A percentile compares a stretch with the other conserved stretches of the same genome.
phyloP scores from a whole-genome alignment of 2,113 vertebrate species.

The Gopherus flavomarginatus region DNA sequence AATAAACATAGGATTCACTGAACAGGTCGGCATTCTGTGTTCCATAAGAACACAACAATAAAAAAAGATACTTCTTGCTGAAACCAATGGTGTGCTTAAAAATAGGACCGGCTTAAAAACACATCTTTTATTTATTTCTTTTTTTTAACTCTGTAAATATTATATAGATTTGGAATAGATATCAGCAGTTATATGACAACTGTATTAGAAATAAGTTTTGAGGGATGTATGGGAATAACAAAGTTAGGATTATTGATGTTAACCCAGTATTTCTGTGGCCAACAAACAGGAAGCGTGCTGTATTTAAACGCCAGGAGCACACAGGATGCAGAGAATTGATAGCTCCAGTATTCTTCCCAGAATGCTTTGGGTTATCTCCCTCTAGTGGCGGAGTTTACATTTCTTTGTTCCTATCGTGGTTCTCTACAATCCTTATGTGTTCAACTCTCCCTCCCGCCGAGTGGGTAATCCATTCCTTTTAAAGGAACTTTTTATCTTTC shows the following conservation, averaged over 20 bases:
- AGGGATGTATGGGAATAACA: not conserved
- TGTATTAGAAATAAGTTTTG: not conserved
- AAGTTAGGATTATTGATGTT: not conserved
- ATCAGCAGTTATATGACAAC: not conserved
- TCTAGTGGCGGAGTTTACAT: not conserved
- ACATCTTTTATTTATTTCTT: not conserved
- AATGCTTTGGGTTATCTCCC: not conserved
- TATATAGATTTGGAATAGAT: not conserved
- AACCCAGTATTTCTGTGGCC: not conserved
- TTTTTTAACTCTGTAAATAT: not conserved
- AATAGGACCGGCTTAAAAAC: not conserved
- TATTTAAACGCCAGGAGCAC: not conserved
- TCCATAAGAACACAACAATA: not conserved
- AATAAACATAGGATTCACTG: not conserved
- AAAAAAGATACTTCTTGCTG: not conserved
- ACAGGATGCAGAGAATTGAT: not conserved
- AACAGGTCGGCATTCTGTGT: not conserved
- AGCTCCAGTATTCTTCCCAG: not conserved
- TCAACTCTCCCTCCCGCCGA: not conserved
- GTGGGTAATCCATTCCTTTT: rapidly evolving
- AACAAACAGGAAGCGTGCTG: not conserved
- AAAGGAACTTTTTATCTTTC: not conserved
- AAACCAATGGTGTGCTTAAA: not conserved
- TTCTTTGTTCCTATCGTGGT: not conserved
- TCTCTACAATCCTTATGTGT: not conserved